Evolutionary conservation across 2,888 invertebrate species (phyloP).

Genomic region (Nomada fabriciana): DNA sequence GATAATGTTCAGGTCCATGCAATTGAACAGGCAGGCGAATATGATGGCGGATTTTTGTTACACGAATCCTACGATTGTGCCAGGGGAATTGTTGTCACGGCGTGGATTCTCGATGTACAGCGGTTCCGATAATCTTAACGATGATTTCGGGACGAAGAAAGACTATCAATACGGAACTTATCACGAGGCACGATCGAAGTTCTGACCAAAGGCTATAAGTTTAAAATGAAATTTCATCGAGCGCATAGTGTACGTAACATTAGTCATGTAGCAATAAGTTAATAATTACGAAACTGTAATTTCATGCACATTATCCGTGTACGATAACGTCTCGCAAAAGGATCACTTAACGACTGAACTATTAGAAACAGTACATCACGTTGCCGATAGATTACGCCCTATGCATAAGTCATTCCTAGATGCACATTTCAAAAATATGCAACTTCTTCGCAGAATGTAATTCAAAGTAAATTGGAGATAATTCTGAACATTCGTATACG

Average conservation of each 20-base stretch:
- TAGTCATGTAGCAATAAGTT: neutral
- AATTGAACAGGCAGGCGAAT: slow-evolving; percentile 76
- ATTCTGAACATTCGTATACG: neutral
- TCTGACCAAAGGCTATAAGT: slow-evolving; percentile 61
- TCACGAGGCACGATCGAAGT: slow-evolving; percentile 77
- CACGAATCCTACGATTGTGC: slow-evolving; percentile 85
- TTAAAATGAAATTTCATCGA: neutral
- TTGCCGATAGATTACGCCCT: slow-evolving; percentile 43
- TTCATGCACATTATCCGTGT: slow-evolving; percentile 10
- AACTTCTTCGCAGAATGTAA: neutral
- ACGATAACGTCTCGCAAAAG: slow-evolving; percentile 5
- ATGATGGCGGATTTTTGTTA: slow-evolving; percentile 84
- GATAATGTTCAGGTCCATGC: slow-evolving; percentile 75
- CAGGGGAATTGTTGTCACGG: slow-evolving; percentile 86
- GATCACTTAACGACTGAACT: neutral
- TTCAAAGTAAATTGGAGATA: neutral
- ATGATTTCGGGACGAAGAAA: slow-evolving; percentile 70
- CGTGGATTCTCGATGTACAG: slow-evolving; percentile 87
- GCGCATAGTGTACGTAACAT: neutral
- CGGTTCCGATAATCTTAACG: slow-evolving; percentile 82
- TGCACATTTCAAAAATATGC: neutral
- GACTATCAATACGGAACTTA: slow-evolving; percentile 68
- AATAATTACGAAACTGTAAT: neutral
- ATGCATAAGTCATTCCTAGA: slow-evolving; percentile 18
- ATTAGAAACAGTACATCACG: slow-evolving; percentile 2